Evolutionary conservation across 2,888 invertebrate species (phyloP).

Genomic region (Nephrocerus scutellatus): DNA sequence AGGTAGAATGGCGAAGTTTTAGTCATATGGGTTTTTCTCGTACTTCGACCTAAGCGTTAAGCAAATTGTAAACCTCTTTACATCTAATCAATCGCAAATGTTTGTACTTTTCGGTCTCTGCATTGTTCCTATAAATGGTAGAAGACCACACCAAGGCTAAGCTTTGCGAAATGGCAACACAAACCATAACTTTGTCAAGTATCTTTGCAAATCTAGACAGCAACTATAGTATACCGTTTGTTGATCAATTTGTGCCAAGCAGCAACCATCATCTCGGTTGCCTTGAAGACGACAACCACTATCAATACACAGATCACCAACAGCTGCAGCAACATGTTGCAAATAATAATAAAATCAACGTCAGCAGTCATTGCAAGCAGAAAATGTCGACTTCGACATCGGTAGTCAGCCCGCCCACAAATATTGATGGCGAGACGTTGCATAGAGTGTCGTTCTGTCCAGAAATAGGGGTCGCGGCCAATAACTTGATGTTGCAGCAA

Average conservation of each 20-base stretch:
- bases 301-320: slow-evolving; percentile 15
- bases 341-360: slow-evolving; percentile 46
- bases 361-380: slow-evolving; percentile 34
- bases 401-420: too few relatives aligned
- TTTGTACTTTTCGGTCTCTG: slow-evolving; percentile 4
- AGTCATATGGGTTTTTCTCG: too few relatives aligned
- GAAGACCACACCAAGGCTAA: slow-evolving; percentile 38
- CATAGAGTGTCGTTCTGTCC: too few relatives aligned
- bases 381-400: not conserved
- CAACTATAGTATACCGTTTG: slow-evolving; percentile 42
- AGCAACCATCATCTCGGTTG: slow-evolving; percentile 23
- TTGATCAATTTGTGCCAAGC: slow-evolving; percentile 47
- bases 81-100: not conserved
- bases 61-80: slow-evolving; percentile 4
- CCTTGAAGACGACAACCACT: slow-evolving; percentile 20
- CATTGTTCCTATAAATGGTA: slow-evolving; percentile 12
- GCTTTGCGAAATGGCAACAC: slow-evolving; percentile 47
- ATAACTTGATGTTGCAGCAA: slow-evolving; percentile 20
- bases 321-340: slow-evolving; percentile 33
- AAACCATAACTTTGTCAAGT: slow-evolving; percentile 44
- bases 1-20: too few relatives aligned
- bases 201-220: slow-evolving; percentile 43
- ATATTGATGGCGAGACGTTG: too few relatives aligned
- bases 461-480: too few relatives aligned
- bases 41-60: too few relatives aligned